Evolutionary conservation across 2,797 vertebrate genomes (phyloP).

Genomic region (Malurus splendens): DNA sequence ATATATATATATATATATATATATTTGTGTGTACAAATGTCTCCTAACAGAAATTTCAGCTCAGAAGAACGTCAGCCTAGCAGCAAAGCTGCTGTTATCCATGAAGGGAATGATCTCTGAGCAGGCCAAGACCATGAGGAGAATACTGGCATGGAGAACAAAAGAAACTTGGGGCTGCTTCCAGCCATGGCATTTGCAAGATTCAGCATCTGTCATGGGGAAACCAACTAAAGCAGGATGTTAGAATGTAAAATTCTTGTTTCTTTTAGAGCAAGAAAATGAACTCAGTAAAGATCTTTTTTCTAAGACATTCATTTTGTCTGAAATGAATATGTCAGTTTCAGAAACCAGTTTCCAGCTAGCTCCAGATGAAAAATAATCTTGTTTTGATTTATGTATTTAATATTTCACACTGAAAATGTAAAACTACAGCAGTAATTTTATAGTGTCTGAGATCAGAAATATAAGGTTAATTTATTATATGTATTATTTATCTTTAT

Average conservation of each 20-base stretch:
- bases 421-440: conserved; percentile 77
- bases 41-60: not conserved
- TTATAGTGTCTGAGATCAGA: conserved; percentile 80
- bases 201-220: not conserved
- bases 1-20: not conserved
- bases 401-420: conserved; percentile 92
- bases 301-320: conserved; percentile 79
- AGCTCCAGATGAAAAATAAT: conserved; percentile 77
- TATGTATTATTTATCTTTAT: conserved; percentile 94
- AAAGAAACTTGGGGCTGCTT: not conserved
- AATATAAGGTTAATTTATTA: conserved; percentile 88
- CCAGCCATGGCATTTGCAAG: not conserved
- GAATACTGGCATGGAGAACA: not conserved
- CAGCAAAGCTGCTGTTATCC: not conserved
- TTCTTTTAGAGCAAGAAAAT: conserved; percentile 24
- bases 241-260: conserved; percentile 22
- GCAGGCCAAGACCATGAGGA: not conserved
- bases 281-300: conserved; percentile 68
- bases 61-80: conserved; percentile 32
- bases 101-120: not conserved
- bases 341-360: conserved; percentile 77
- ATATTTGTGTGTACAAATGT: not conserved
- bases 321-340: conserved; percentile 88
- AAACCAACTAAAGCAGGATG: conserved; percentile 18
- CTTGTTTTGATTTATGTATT: conserved; percentile 92